A percentile compares a stretch with the other conserved stretches of the same genome.
Evolutionary conservation across 2,797 vertebrate genomes (phyloP).

Genomic region (Morelia viridis): DNA sequence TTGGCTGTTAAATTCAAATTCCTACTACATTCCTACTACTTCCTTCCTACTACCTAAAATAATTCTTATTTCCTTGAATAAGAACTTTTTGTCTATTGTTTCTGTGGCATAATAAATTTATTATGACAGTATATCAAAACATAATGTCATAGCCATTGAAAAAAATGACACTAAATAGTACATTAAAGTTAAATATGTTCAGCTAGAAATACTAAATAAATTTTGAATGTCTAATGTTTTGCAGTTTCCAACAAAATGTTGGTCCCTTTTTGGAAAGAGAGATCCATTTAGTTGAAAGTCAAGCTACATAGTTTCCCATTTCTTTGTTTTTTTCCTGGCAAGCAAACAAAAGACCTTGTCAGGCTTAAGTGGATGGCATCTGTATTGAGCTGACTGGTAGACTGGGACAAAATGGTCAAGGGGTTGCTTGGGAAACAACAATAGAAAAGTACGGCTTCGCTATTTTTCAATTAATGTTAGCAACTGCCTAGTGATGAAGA

Average conservation of each 20-base stretch:
- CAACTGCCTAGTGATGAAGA: fast-evolving
- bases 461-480: background rate
- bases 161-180: background rate
- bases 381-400: constrained; percentile 37
- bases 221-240: background rate
- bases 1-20: constrained; percentile 32
- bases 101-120: background rate
- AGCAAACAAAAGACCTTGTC: background rate
- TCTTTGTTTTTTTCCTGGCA: background rate
- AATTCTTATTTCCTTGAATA: background rate
- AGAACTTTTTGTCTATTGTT: background rate
- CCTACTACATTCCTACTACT: too few species aligned
- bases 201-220: background rate
- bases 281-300: background rate
- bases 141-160: background rate
- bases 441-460: constrained; percentile 19
- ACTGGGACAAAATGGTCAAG: constrained; percentile 39
- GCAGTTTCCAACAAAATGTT: background rate
- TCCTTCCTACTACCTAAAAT: too few species aligned
- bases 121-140: background rate
- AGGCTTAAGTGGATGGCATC: constrained; percentile 46
- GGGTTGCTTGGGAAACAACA: constrained; percentile 6
- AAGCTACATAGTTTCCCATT: background rate
- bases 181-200: background rate
- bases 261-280: background rate